Percentiles rank a stretch among this genome's conserved stretches.
These are phyloP conservation scores for Ormyrus pomaceus DNA, from an alignment of 2,888 invertebrate genomes.

Conservation along the genomic window DNA sequence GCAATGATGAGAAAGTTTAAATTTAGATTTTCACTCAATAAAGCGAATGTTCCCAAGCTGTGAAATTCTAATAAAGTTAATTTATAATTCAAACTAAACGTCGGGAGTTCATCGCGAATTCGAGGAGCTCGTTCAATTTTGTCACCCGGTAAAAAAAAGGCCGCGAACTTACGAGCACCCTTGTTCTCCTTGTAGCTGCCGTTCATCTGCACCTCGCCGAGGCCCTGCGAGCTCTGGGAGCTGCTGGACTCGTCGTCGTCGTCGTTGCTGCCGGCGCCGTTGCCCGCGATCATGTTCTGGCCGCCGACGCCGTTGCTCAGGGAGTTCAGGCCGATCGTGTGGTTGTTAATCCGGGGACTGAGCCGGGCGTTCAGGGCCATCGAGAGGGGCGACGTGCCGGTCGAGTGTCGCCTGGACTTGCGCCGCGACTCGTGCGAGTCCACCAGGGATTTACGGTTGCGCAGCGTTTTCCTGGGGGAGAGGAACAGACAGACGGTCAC, in stretches of 20 bases:
- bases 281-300: background rate
- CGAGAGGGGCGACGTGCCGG: slow-evolving; percentile 80
- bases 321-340: slow-evolving; percentile 70
- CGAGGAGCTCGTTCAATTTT: too few relatives aligned
- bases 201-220: slow-evolving; percentile 76
- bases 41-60: too few relatives aligned
- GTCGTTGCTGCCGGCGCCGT: slow-evolving; percentile 64
- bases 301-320: slow-evolving; percentile 67
- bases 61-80: too few relatives aligned
- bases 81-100: too few relatives aligned
- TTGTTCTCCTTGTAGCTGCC: slow-evolving; percentile 76
- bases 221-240: slow-evolving; percentile 78
- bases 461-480: slow-evolving; percentile 81
- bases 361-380: slow-evolving; percentile 71
- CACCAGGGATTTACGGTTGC: slow-evolving; percentile 81
- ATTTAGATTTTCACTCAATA: too few relatives aligned
- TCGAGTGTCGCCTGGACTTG: slow-evolving; percentile 87
- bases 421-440: slow-evolving; percentile 82
- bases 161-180: slow-evolving; percentile 34
- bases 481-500: too few relatives aligned
- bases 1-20: too few relatives aligned
- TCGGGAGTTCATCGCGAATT: too few relatives aligned
- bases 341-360: slow-evolving; percentile 71
- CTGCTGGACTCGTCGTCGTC: slow-evolving; percentile 80
- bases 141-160: too few relatives aligned